Evolutionary conservation across 2,888 invertebrate species (phyloP), one percentile per base, ranked within the genome.

Genomic region (Pterostichus madidus): DNA sequence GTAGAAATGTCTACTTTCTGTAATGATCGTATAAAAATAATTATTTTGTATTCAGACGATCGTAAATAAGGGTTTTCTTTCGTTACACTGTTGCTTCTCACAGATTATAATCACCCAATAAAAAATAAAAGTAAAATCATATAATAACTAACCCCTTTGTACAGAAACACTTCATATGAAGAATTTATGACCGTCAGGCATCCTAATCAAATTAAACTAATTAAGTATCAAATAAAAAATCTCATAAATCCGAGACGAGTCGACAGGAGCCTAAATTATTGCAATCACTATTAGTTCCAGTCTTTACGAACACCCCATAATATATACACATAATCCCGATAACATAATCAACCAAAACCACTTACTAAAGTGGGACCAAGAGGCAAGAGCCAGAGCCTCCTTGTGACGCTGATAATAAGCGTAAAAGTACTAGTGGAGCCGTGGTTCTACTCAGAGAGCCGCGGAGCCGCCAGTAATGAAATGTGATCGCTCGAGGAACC

Each of bases 401-500:
- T 76, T 59, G 59, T 59, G 59, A 78, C 52, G 68, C 68, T 80
- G 64, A 64, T 80, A 80, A 80, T 80, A 80, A 80, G 80, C 80
- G 80, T 80, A 80, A 80, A 80, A 80, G 80, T 80, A 80, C 80
- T 68, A 61, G 44, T 68, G 7, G 15, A 7, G 71, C 44, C 17
- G 44, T 17, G 31, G 44, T 8, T 44, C 11, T 49, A 49, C 13
- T 53, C 53, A 3, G 5, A 7, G n/a, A 5, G 39, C 39, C 39
- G 71, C 44, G 15, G 15, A 15, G 31, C 71, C 15, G 13, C 11
- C 24, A 49, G 56, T 73, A 73, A 71, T 80, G 80, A 80, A 80
- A 80, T 80, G 80, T 80, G 80, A 80, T 80, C 80, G 71, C 31
- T 15, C 44, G 24, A 61, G 80, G 56, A 80, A 80, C 80, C 80